Evolutionary conservation across 2,797 vertebrate genomes (phyloP), one percentile per base, ranked within the genome.

Genomic region (Streptopelia turtur): DNA sequence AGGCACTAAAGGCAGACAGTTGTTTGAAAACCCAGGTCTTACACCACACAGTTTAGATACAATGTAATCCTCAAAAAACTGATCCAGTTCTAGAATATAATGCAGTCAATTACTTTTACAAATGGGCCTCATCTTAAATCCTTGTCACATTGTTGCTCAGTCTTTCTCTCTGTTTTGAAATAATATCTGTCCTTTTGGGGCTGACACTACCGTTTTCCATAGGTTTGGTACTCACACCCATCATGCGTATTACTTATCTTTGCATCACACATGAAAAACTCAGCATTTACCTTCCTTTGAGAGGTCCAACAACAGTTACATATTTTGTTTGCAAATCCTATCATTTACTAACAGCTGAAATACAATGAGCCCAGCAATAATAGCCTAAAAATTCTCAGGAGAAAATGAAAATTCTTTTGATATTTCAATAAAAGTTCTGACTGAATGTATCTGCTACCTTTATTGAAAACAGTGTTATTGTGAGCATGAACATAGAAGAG

Each of bases 121-220:
- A 69, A 74, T 69, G 1, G 47, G 6, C 5, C 47, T 81, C 13
- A 59, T 41, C 23, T 66, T 53, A 72, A n/a, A 25, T 56, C 6
- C 57, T 14, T 39, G 11, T 7, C 43, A 41, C 6, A 24, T 16
- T 37, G 9, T 70, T 79, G 22, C 7, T 37, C 27, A 47, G 11
- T 20, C 8, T 53, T 85, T 50, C 30, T 1, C 8, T 65, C 30
- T 63, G 5, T 31, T 78, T 66, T 63, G 27, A 50, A 57, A 50
- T 14, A 60, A 10, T 14, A 0, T 37, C 57, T 63, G 13, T 55
- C 25, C 21, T 70, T 84, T 81, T 59, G 55, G 8, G 16, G 20
- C 27, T 14, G 10, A 28, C 55, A 50, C 3, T 14, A 56, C 18
- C 5, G 22, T 78, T 64, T 75, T 71, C 11, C 0, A 0, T n/a